These are phyloP conservation scores for Trachelus stipa DNA, from an alignment of 2,888 invertebrate species.

Conservation along the genomic window DNA sequence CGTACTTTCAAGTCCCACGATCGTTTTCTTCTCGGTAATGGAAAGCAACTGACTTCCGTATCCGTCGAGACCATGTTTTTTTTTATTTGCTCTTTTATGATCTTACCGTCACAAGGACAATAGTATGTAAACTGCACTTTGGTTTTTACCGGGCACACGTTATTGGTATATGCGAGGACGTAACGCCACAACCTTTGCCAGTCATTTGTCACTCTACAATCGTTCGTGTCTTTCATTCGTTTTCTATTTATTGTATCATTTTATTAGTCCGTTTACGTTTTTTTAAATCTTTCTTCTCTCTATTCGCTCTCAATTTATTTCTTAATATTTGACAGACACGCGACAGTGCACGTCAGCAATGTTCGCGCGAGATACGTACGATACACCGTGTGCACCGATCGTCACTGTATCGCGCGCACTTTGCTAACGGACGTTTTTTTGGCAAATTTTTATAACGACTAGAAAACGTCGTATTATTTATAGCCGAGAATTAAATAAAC, in stretches of 20 bases:
- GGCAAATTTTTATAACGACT: constrained; percentile 4
- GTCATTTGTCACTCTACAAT: too few species aligned
- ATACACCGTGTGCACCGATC: neutral
- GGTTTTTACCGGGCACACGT: neutral
- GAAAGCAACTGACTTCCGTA: neutral
- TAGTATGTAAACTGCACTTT: neutral
- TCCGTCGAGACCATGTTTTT: neutral
- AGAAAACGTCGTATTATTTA: constrained; percentile 29
- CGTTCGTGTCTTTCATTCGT: constrained; percentile 7
- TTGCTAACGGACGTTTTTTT: neutral
- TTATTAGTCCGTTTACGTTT: neutral
- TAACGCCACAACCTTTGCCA: neutral
- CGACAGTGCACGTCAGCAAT: neutral
- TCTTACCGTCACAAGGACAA: neutral
- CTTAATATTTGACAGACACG: neutral
- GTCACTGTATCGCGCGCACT: neutral
- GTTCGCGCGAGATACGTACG: neutral
- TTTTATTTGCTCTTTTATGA: neutral
- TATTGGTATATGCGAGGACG: neutral
- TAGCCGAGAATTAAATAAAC: constrained; percentile 30
- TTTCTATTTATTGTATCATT: constrained; percentile 11
- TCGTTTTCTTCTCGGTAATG: neutral
- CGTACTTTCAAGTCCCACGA: neutral
- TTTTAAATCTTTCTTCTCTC: neutral
- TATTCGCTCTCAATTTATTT: neutral